Base-by-base conservation (phyloP, 2,113 vertebrate species). In the Guaruba guarouba region DNA sequence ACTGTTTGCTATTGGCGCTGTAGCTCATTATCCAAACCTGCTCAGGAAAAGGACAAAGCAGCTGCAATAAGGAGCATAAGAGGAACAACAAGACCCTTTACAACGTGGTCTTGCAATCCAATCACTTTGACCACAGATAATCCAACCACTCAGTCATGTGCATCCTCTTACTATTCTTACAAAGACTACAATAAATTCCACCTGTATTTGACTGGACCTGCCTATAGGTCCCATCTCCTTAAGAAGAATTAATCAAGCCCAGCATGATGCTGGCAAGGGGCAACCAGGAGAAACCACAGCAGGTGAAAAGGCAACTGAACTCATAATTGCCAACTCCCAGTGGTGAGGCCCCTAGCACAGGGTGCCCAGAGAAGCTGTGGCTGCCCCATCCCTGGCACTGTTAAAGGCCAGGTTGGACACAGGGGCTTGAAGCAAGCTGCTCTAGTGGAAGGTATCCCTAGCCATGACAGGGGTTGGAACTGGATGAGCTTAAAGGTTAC, bases 141-240 rank as follows among this genome's bases (percentile, higher is more conserved):
- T 23, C 39, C 18, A 43, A n/a, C 46, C 51, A 0, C 0, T 46
- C 22, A 43, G 31, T 39, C 37, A 0, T 0, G 11, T 13, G 12
- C 33, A 22, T 28, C 20, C 33, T 59, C 29, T 54, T 17, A 0
- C 39, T 25, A 0, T 0, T 86, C n/a, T 52, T 13, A 10, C 9
- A 4, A 27, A 35, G 19, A 59, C 24, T 17, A 37, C 17, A 59
- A 4, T 2, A 27, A 59, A 41, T 3, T 29, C 23, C 55, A 68
- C 6, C 54, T 24, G 9, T 33, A 52, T 17, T 55, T 28, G 5
- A 28, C 2, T 13, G 35, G 13, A 68, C n/a, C 16, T 49, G 24
- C 44, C 31, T 35, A 13, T 2, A 68, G 52, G 15, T 12, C 8
- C 35, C 41, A 49, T 8, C 18, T 10, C 20, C 63, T 14, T 18